Base-by-base conservation (phyloP, 2,888 invertebrate species). In the Meandrusa payeni region DNA sequence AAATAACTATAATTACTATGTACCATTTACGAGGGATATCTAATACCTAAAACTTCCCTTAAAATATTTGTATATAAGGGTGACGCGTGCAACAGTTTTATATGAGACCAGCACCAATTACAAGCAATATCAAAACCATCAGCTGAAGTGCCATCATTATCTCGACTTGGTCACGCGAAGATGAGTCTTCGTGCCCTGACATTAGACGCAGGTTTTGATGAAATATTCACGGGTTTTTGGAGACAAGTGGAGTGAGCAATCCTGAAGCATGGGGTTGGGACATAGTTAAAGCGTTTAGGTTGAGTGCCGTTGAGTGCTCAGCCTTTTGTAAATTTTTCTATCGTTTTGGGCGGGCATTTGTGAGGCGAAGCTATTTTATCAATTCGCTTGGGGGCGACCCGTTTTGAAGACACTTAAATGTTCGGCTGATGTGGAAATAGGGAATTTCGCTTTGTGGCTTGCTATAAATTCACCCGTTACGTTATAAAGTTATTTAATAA, bases 171-270 rank as follows among this genome's bases (percentile, higher is more conserved):
- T 54, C 68, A 76, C 47, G 64, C 62, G 13, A 79, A 75, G 62
- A 58, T 73, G 61, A 66, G 67, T 61, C 75, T 72, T 80, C 64
- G 51, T 50, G 50, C 64, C 59, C 55, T 46, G 54, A 45, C 47
- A 67, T 74, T 76, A 61, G 70, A 74, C 64, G 64, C 60, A 79
- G 65, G 81, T 69, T 83, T 61, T 74, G 61, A 58, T 76, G 64
- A 71, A 72, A 72, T 65, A 64, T 73, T 78, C 64, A 76, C 70
- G 76, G 74, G 76, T 76, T 83, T 86, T 82, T 76, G 86, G 85
- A 87, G 86, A 87, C 76, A 83, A 86, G 86, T 86, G 77, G 82
- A 83, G 82, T 86, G 86, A 86, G 86, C 85, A 87, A 66, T 79
- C 85, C 77, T 81, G 73, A 61, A 81, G 79, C 66, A 74, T 75